Base-by-base conservation (phyloP, 2,113 vertebrate species). In the Ondatra zibethicus region DNA sequence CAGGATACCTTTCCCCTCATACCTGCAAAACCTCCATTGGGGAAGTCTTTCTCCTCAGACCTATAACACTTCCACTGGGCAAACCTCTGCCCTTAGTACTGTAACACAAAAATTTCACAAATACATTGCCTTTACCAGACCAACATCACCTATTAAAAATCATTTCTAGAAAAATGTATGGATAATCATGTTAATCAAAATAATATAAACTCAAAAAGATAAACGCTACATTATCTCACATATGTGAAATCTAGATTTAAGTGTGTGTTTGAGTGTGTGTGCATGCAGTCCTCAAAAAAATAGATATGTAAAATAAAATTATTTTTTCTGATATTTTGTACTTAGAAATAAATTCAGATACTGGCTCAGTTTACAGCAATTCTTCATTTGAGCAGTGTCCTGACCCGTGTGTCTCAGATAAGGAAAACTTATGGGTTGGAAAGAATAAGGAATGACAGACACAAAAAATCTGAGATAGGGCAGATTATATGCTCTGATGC, bases 291-390 rank as follows among this genome's bases (percentile, higher is more conserved):
- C 52, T 66, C 21, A 23, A 85, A 23, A 85, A 65, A 36, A 8
- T 33, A 47, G 29, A 68, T 47, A 87, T n/a, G 12, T 21, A 58
- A 55, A 55, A 70, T 36, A 88, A 17, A 92, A 76, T 33, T 31
- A 52, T 16, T 1, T 33, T 82, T 95, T 65, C 1, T 58, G 50
- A 25, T 55, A 47, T 88, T 84, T 93, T 90, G 50, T 89, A 0
- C 81, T 63, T 82, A 65, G 93, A 96, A 93, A 68, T 87, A 84
- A 75, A 78, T 5, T 77, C 61, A 89, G 3, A 1, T 77, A 77
- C 77, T 82, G 25, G 0, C 42, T 39, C 13, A 31, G 2, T 45
- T 96, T 11, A 92, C 1, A 82, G 45, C 0, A 76, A 14, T 5
- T 58, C 5, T 81, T 72, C 58, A 45, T 85, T 72, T n/a, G 78